Evolutionary conservation across 2,888 invertebrate species (phyloP).

Genomic region (Amblyjoppa proteus): DNA sequence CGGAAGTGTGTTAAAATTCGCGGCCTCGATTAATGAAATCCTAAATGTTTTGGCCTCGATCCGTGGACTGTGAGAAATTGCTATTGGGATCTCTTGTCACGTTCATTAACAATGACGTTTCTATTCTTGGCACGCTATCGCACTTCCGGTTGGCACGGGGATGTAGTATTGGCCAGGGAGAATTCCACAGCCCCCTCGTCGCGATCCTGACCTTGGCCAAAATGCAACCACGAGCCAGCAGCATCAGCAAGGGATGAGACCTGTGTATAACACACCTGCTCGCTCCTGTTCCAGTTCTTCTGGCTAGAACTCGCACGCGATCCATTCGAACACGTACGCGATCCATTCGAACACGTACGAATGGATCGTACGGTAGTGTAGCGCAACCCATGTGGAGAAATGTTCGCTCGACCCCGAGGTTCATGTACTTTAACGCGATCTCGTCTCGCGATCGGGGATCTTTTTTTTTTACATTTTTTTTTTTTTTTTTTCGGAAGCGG

Average conservation of each 20-base stretch:
- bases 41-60: not conserved
- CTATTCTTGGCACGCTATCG: constrained; percentile 61
- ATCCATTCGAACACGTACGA: not conserved
- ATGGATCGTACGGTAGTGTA: not conserved
- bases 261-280: constrained; percentile 37
- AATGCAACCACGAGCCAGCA: constrained; percentile 53
- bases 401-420: constrained; percentile 39
- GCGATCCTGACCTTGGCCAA: constrained; percentile 64
- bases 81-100: not conserved
- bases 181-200: constrained; percentile 1
- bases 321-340: constrained; percentile 24
- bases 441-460: constrained; percentile 39
- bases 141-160: constrained; percentile 61
- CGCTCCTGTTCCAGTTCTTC: constrained; percentile 19
- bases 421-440: constrained; percentile 54
- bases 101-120: constrained; percentile 32
- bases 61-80: not conserved
- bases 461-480: constrained; percentile 25
- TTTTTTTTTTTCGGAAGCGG: constrained; percentile 2
- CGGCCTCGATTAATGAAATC: not conserved
- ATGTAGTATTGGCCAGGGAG: constrained; percentile 44
- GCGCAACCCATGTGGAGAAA: not conserved
- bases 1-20: not conserved
- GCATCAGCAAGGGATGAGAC: constrained; percentile 48
- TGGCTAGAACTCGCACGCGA: constrained; percentile 53